phyloP scores from a whole-genome alignment of 2,113 vertebrate genomes.

The Periophthalmus modestus region DNA sequence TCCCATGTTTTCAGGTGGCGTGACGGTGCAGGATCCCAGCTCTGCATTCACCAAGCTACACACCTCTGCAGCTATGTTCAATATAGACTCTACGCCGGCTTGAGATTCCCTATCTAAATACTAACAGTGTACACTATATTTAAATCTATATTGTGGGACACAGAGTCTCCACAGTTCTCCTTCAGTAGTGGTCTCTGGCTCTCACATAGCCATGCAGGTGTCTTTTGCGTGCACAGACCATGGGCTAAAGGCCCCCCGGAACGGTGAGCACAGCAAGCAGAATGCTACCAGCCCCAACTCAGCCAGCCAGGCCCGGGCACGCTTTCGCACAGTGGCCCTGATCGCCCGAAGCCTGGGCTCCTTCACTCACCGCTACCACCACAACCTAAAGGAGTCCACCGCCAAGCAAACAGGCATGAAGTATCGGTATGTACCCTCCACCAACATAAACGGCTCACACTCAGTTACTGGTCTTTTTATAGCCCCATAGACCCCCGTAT shows the following conservation, averaged over 20 bases:
- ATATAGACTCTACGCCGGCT: constrained; percentile 11
- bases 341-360: constrained; percentile 95
- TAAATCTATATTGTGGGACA: not conserved
- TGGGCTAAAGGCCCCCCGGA: constrained; percentile 89
- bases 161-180: constrained; percentile 6
- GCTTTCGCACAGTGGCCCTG: constrained; percentile 95
- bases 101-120: constrained; percentile 12
- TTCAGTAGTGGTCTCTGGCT: constrained; percentile 27
- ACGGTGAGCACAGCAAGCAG: constrained; percentile 95
- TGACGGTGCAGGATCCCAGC: constrained; percentile 36
- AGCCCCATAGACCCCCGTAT: not conserved
- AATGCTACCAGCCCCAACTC: constrained; percentile 87
- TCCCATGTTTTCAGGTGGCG: constrained; percentile 64
- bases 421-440: constrained; percentile 86
- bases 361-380: constrained; percentile 94
- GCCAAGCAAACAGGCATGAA: constrained; percentile 99
- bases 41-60: constrained; percentile 32
- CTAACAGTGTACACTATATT: not conserved
- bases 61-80: constrained; percentile 25
- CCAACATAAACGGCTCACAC: not conserved
- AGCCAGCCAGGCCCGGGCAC: constrained; percentile 88
- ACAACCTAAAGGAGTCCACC: constrained; percentile 97
- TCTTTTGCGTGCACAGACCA: constrained; percentile 98
- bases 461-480: not conserved
- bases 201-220: constrained; percentile 89